phyloP scores from a whole-genome alignment of 1,140 invertebrate genomes.

The Pseudomyrmex dendroicus region DNA sequence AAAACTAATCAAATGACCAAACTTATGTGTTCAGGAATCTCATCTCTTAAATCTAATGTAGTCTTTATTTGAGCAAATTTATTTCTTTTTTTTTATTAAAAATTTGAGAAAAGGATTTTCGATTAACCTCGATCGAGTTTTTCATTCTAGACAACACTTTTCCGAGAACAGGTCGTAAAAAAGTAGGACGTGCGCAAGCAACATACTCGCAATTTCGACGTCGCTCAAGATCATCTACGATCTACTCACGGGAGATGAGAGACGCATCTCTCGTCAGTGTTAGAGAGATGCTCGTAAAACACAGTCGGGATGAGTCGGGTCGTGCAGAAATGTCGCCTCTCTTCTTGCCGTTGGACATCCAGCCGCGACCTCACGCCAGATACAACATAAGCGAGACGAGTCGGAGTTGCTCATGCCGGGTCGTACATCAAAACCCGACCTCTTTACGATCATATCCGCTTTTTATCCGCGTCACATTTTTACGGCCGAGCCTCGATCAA shows the following conservation, averaged over 20 bases:
- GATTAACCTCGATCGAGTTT: constrained; percentile 44
- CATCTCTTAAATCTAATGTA: neutral
- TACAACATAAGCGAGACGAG: constrained; percentile 63
- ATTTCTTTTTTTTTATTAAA: constrained; percentile 27
- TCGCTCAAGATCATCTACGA: constrained; percentile 14
- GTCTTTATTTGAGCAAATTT: neutral
- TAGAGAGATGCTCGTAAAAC: constrained; percentile 61
- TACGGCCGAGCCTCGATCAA: constrained; percentile 16
- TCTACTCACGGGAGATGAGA: constrained; percentile 24
- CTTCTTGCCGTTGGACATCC: neutral
- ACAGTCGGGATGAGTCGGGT: neutral
- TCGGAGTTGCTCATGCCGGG: constrained; percentile 27
- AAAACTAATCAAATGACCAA: neutral
- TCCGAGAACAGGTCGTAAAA: neutral
- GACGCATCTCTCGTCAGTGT: constrained; percentile 3
- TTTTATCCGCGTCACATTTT: constrained; percentile 36
- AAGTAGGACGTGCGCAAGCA: constrained; percentile 23
- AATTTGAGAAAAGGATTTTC: constrained; percentile 13
- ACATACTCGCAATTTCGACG: constrained; percentile 23
- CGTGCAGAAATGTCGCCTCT: constrained; percentile 32
- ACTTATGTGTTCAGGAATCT: neutral
- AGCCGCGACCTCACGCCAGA: constrained; percentile 23
- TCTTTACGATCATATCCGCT: constrained; percentile 9
- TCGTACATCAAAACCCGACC: constrained; percentile 25
- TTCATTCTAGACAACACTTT: constrained; percentile 32